Base-by-base conservation (phyloP, 2,888 invertebrate genomes). In the Xestia c-nigrum region DNA sequence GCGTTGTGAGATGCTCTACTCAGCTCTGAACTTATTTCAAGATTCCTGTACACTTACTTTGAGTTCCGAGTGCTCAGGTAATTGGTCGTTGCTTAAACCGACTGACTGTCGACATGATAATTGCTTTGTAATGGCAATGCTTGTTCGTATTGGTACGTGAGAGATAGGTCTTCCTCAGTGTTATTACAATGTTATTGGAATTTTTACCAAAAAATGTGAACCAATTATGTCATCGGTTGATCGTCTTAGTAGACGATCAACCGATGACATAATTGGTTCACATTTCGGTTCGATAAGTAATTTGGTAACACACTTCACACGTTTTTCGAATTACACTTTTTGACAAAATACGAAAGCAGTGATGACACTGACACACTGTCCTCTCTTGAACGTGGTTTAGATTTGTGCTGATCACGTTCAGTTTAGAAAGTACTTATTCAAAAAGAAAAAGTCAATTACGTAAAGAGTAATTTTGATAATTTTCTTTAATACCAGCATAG, bases 1-100 rank as follows among this genome's bases (percentile, higher is more conserved):
- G 64, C 47, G 21, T 38, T 75, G 75, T n/a, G 75, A 75, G 40
- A 74, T 16, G 75, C 74, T 75, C 38, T 75, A 74, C 46, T 38
- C 55, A 24, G 55, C 64, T 21, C 21, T 75, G 21, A n/a, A 19
- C 16, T 24, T 31, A 40, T 76, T 55, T 75, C 75, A 75, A 65
- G 75, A 75, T 75, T 65, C 75, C 3, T 76, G 75, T 55, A 40
- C 40, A 5, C 55, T 57, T 16, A 40, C 16, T 65, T 47, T 75
- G 38, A 57, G 24, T 47, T 75, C 55, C 12, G 40, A 57, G n/a
- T 76, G 55, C 40, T 57, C 64, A 57, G 75, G 75, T 75, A 40
- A 21, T 12, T 63, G 5, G 21, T 61, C 3, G 19, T 61, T 0
- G 7, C 12, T 40, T 24, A 24, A 16, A 14, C 24, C 5, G 12